Conservation (phyloP, 2,113 vertebrate genomes). For the Hystrix brachyura region DNA sequence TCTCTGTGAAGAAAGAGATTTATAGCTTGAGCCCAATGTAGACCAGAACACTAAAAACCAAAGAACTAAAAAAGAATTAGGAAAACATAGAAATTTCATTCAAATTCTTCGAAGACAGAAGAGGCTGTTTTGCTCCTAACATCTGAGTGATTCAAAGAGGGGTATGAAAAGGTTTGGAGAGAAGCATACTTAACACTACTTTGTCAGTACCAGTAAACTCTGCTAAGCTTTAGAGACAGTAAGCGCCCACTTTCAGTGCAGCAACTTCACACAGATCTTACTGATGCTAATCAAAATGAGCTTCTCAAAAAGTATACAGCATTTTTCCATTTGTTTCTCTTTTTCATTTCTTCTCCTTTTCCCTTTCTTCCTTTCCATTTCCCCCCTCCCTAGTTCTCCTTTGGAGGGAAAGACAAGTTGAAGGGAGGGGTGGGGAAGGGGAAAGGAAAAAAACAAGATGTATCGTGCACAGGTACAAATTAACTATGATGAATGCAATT, state of each 20-base stretch:
- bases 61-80: not conserved
- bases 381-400: no score
- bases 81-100: not conserved
- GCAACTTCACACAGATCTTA: not conserved
- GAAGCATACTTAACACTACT: not conserved
- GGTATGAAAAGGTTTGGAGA: not conserved
- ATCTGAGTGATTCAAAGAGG: not conserved
- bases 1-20: not conserved
- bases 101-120: constrained; percentile 51
- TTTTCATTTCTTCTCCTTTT: no score
- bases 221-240: not conserved
- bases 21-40: not conserved
- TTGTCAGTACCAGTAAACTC: not conserved
- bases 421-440: no score
- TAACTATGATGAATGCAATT: no score
- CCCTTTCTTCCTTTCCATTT: no score
- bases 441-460: no score
- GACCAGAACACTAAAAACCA: not conserved
- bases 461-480: no score
- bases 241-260: not conserved
- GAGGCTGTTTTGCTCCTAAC: not conserved
- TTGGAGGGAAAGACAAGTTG: no score
- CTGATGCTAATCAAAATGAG: not conserved
- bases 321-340: not conserved
- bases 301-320: not conserved